A percentile compares a stretch with the other conserved stretches of the same genome.
Conservation (phyloP, 1,140 invertebrate genomes). For the Mya arenaria region DNA sequence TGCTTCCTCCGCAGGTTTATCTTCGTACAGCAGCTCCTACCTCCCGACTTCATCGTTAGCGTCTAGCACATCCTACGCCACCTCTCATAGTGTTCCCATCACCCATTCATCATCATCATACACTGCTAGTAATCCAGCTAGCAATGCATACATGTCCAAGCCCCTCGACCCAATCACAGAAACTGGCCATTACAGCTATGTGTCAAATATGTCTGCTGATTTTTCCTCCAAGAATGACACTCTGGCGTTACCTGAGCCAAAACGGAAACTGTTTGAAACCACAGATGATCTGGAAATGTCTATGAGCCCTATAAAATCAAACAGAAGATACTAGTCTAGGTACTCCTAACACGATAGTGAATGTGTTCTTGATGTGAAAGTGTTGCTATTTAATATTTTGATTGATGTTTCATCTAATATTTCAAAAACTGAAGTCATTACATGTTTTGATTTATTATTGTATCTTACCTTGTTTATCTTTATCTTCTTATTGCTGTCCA, state of each 20-base stretch:
- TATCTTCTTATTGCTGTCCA: too few species aligned
- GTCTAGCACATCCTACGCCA: slow-evolving; percentile 41
- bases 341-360: background rate
- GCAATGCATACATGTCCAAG: slow-evolving; percentile 31
- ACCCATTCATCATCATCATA: slow-evolving; percentile 42
- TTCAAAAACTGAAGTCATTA: too few species aligned
- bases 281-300: slow-evolving; percentile 68
- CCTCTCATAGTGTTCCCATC: slow-evolving; percentile 40
- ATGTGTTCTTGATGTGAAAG: too few species aligned
- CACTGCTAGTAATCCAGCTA: slow-evolving; percentile 40
- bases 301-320: slow-evolving; percentile 71
- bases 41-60: slow-evolving; percentile 42
- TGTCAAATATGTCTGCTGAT: slow-evolving; percentile 66
- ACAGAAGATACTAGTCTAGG: slow-evolving; percentile 53
- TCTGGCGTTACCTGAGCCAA: slow-evolving; percentile 69
- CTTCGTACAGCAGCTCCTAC: slow-evolving; percentile 27
- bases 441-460: too few species aligned
- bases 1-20: slow-evolving; percentile 35
- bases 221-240: slow-evolving; percentile 61
- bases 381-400: too few species aligned
- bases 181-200: slow-evolving; percentile 68
- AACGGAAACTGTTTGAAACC: slow-evolving; percentile 73
- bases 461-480: too few species aligned
- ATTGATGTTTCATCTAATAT: too few species aligned
- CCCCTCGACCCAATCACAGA: slow-evolving; percentile 56